Conservation (phyloP, 2,113 vertebrate species). For the Bolborhynchus lineola region DNA sequence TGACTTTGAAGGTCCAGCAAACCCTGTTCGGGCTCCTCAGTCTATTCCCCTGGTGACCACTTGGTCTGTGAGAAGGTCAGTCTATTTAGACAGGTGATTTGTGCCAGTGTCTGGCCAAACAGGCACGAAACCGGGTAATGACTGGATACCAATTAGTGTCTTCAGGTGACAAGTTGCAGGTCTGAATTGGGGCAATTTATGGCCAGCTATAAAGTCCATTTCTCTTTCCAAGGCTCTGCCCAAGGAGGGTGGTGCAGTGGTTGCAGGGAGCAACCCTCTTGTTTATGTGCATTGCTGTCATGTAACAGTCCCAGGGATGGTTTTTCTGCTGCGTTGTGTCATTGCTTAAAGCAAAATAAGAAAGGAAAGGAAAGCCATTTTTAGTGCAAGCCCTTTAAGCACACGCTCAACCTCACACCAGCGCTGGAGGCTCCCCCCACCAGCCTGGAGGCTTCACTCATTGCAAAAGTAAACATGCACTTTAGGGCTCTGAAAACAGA, state of each 20-base stretch:
- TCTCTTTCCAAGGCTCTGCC: background rate
- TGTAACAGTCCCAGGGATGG: background rate
- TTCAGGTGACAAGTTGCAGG: background rate
- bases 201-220: background rate
- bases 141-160: fast-evolving
- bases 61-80: background rate
- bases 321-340: background rate
- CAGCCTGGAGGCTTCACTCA: constrained; percentile 5
- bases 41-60: background rate
- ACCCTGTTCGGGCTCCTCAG: background rate
- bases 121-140: background rate
- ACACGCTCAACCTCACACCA: constrained; percentile 21
- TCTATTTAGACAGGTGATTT: background rate
- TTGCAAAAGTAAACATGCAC: constrained; percentile 37
- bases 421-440: background rate
- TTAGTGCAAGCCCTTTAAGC: constrained; percentile 4
- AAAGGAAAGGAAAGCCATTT: background rate
- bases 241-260: background rate
- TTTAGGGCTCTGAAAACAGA: constrained; percentile 47
- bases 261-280: background rate
- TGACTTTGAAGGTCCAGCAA: background rate
- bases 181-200: background rate
- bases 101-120: background rate
- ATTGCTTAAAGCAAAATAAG: background rate
- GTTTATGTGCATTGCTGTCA: fast-evolving